Conservation (phyloP, 2,113 vertebrate genomes). For the Leucoraja erinaceus region DNA sequence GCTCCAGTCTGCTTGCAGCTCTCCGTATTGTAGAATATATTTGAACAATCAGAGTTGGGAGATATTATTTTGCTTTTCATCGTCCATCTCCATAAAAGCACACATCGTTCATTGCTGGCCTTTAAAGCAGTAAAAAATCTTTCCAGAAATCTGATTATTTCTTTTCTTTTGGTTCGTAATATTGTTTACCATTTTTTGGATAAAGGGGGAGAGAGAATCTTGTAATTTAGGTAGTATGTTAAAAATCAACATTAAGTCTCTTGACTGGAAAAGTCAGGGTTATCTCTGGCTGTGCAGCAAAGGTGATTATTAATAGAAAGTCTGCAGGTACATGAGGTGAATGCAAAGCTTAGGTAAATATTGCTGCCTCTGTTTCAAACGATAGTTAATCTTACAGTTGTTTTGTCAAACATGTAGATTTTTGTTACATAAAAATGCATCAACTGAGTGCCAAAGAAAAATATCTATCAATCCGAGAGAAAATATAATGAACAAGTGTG, state of each 20-base stretch:
- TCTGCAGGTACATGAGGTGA: constrained; percentile 47
- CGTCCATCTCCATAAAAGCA: constrained; percentile 94
- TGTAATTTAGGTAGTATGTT: constrained; percentile 69
- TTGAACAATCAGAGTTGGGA: constrained; percentile 97
- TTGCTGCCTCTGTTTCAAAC: constrained; percentile 58
- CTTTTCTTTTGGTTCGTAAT: constrained; percentile 64
- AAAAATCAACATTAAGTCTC: constrained; percentile 68
- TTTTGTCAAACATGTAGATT: constrained; percentile 51
- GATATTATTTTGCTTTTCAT: constrained; percentile 98
- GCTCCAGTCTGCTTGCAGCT: constrained; percentile 79
- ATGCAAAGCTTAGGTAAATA: constrained; percentile 56
- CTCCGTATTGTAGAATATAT: constrained; percentile 90
- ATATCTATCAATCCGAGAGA: not conserved
- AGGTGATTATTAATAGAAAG: constrained; percentile 50
- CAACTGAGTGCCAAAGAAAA: not conserved
- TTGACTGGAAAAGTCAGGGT: constrained; percentile 55
- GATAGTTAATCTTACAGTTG: constrained; percentile 56
- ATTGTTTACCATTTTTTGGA: constrained; percentile 77
- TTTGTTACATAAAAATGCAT: not conserved
- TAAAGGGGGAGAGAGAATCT: constrained; percentile 56
- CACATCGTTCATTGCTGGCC: constrained; percentile 87
- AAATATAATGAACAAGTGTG: not conserved
- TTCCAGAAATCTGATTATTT: constrained; percentile 81
- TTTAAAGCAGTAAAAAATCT: constrained; percentile 49
- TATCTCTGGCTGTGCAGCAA: not conserved